Percentiles rank a stretch among this genome's conserved stretches.
These are phyloP conservation scores for Pristionchus maxplancki DNA, from an alignment of 2,888 invertebrate genomes.

Conservation along the genomic window DNA sequence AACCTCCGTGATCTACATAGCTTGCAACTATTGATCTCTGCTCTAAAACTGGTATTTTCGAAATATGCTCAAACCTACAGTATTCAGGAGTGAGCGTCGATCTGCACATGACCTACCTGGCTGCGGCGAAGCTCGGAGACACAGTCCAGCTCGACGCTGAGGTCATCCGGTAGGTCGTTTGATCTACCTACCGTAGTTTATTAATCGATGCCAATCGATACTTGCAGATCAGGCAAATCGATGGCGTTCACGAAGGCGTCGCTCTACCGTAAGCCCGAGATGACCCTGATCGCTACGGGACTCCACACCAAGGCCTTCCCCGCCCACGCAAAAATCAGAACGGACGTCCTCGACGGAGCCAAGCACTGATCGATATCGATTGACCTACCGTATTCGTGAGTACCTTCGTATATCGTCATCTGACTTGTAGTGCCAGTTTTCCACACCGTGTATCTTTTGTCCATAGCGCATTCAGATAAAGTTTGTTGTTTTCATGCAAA, in stretches of 20 bases:
- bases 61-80: too few relatives aligned
- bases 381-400: neutral
- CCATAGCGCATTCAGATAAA: neutral
- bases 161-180: constrained; percentile 80
- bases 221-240: constrained; percentile 84
- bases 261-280: constrained; percentile 86
- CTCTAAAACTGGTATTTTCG: too few relatives aligned
- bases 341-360: constrained; percentile 25
- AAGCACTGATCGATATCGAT: constrained; percentile 25
- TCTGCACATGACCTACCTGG: constrained; percentile 87
- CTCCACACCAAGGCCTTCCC: constrained; percentile 85
- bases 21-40: too few relatives aligned
- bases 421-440: neutral
- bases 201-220: neutral
- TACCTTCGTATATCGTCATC: too few relatives aligned
- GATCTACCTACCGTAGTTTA: too few relatives aligned
- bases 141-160: constrained; percentile 87
- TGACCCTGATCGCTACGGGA: constrained; percentile 87
- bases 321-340: constrained; percentile 17
- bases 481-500: neutral
- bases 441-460: neutral
- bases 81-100: constrained; percentile 88
- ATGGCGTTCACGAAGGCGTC: constrained; percentile 82
- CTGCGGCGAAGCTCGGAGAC: constrained; percentile 87
- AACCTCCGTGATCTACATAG: too few relatives aligned